These are phyloP conservation scores for Gallinago nigripennis DNA, from an alignment of 2,797 vertebrate genomes.

Conservation along the genomic window DNA sequence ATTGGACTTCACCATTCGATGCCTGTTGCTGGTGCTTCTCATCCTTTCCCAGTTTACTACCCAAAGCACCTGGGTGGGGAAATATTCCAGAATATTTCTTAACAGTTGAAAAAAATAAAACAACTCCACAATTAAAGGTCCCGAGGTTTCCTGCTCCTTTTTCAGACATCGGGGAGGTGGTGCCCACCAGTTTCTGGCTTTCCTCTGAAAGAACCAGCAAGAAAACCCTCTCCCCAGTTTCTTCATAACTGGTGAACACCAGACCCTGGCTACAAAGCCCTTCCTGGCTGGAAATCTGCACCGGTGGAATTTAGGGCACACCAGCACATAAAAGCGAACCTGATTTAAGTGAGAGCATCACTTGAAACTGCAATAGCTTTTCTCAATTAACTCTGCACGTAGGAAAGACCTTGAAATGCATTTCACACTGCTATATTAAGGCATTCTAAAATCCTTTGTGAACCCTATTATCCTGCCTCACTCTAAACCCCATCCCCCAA, in stretches of 20 bases:
- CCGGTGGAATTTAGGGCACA: background rate
- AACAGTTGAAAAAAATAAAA: background rate
- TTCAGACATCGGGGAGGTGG: background rate
- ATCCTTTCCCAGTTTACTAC: background rate
- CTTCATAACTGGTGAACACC: background rate
- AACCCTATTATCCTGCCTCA: background rate
- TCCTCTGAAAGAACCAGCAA: background rate
- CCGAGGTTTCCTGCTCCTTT: background rate
- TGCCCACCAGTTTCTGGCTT: background rate
- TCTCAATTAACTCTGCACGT: background rate
- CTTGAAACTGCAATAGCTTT: background rate
- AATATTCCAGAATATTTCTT: background rate
- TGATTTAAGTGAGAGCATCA: background rate
- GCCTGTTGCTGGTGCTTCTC: background rate
- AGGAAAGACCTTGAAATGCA: background rate
- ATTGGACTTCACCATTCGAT: rapidly evolving
- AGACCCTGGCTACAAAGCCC: background rate
- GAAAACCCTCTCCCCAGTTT: background rate
- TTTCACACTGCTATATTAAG: background rate
- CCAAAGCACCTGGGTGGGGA: background rate
- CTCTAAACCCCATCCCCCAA: background rate
- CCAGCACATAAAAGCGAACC: background rate
- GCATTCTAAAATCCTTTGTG: background rate
- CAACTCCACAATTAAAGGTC: background rate
- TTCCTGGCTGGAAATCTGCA: background rate